A percentile compares a stretch with the other conserved stretches of the same genome.
phyloP scores from a whole-genome alignment of 2,797 vertebrate species.

The Gallinago nigripennis region DNA sequence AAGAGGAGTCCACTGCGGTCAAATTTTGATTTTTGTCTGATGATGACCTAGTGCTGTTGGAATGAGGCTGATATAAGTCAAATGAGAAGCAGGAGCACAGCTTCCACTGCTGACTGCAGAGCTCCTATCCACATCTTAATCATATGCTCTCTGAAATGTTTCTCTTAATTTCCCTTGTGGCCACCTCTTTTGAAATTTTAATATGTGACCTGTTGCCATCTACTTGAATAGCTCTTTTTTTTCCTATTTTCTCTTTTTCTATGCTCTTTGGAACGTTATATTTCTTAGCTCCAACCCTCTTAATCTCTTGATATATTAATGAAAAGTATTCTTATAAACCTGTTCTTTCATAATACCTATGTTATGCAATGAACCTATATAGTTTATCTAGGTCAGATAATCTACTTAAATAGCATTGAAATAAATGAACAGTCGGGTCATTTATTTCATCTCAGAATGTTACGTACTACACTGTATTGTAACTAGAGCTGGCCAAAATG shows the following conservation, averaged over 20 bases:
- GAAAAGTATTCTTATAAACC: not conserved
- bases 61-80: not conserved
- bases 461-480: not conserved
- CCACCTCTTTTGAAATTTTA: constrained; percentile 32
- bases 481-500: not conserved
- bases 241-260: constrained; percentile 4
- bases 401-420: not conserved
- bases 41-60: not conserved
- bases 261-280: not conserved
- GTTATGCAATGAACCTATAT: not conserved
- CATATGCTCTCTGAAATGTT: constrained; percentile 18
- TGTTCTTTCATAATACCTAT: not conserved
- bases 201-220: constrained; percentile 36
- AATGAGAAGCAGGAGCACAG: constrained; percentile 8
- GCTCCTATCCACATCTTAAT: constrained; percentile 36
- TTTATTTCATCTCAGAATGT: not conserved
- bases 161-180: constrained; percentile 32
- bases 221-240: not conserved
- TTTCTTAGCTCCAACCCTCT: not conserved
- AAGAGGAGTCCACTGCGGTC: not conserved
- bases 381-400: constrained; percentile 5
- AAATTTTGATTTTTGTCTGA: not conserved
- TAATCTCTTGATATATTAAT: not conserved
- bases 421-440: not conserved
- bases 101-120: constrained; percentile 24